Conservation (phyloP, 2,113 vertebrate genomes). For the Alexandromys fortis region DNA sequence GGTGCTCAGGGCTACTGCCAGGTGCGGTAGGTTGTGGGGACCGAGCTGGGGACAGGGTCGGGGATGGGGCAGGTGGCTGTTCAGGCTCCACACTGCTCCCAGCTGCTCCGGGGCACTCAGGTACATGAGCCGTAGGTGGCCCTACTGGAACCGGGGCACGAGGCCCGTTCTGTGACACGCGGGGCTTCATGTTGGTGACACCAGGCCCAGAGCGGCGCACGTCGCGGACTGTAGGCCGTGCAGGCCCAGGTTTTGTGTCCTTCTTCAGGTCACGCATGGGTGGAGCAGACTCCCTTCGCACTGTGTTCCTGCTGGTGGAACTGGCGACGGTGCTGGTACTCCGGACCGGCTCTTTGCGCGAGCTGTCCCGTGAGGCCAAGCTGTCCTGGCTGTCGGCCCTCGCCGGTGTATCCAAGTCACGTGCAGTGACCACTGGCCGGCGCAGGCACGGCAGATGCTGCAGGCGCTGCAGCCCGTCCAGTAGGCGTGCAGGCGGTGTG, state of each 20-base stretch:
- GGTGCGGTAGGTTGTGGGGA: slow-evolving; percentile 87
- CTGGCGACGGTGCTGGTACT: rapidly evolving
- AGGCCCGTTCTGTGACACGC: slow-evolving; percentile 39
- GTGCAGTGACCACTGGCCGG: slow-evolving; percentile 88
- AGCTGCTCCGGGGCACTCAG: slow-evolving; percentile 62
- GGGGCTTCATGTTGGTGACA: not conserved
- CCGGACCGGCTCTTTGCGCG: not conserved
- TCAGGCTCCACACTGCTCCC: slow-evolving; percentile 76
- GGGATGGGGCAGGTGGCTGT: not conserved
- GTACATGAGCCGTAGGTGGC: not conserved
- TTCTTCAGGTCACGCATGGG: slow-evolving; percentile 87
- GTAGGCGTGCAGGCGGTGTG: slow-evolving; percentile 91
- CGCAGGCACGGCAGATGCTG: slow-evolving; percentile 93
- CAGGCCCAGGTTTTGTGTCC: not conserved
- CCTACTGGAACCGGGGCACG: slow-evolving; percentile 82
- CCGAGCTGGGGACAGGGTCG: slow-evolving; percentile 80
- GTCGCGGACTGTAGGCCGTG: slow-evolving; percentile 81
- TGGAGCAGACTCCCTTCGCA: slow-evolving; percentile 88
- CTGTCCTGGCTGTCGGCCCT: slow-evolving; percentile 92
- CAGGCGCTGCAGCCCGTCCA: slow-evolving; percentile 94
- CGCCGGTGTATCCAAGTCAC: slow-evolving; percentile 89
- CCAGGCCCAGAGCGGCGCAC: slow-evolving; percentile 64
- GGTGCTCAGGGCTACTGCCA: slow-evolving; percentile 76
- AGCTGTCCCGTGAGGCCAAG: slow-evolving; percentile 81
- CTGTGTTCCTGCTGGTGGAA: slow-evolving; percentile 64